Percentiles rank a stretch among this genome's conserved stretches.
Conservation (phyloP, 2,888 invertebrate species). For the Athalia rosae region DNA sequence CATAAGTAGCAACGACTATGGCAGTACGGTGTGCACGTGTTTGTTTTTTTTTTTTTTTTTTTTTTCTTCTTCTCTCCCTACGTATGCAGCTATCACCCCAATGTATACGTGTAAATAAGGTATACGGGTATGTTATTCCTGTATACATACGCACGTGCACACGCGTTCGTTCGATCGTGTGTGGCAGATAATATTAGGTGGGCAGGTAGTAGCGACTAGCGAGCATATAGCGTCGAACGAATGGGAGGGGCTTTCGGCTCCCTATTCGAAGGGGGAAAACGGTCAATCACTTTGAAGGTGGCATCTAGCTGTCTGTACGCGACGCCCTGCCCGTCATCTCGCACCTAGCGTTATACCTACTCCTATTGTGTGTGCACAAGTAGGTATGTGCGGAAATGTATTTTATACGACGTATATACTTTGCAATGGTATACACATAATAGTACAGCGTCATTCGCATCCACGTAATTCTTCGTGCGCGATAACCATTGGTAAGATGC, state of each 20-base stretch:
- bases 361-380: not conserved
- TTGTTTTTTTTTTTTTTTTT: too few species aligned
- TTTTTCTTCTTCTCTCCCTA: too few species aligned
- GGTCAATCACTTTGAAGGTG: constrained; percentile 30
- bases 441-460: too few species aligned
- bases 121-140: too few species aligned
- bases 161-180: too few species aligned
- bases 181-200: not conserved
- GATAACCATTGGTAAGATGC: too few species aligned
- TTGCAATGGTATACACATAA: too few species aligned
- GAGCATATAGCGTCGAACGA: constrained; percentile 6
- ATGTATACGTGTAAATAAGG: too few species aligned
- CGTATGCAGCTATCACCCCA: too few species aligned
- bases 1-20: not conserved
- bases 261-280: constrained; percentile 25
- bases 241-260: constrained; percentile 29
- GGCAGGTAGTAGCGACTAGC: constrained; percentile 15
- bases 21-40: too few species aligned
- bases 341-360: not conserved
- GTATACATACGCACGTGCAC: too few species aligned
- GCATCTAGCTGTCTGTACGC: constrained; percentile 23
- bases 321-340: constrained; percentile 7
- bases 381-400: not conserved
- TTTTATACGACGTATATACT: not conserved
- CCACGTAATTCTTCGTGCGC: too few species aligned